Base-by-base conservation (phyloP, 1,140 invertebrate genomes). In the Mamestra configurata region DNA sequence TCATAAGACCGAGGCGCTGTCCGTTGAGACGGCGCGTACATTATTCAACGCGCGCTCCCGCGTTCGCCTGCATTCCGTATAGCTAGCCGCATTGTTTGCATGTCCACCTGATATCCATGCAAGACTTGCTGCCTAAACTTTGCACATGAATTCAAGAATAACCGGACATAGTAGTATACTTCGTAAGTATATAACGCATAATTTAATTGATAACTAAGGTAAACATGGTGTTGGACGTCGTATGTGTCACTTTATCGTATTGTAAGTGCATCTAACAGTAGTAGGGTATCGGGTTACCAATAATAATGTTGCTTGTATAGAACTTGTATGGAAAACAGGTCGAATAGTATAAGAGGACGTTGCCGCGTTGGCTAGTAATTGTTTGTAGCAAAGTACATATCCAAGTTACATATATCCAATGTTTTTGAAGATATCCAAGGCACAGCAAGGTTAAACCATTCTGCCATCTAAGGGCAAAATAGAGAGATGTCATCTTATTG, bases 11-110 rank as follows among this genome's bases (percentile, higher is more conserved):
- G 77, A 76, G 78, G 31, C 68, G 51, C 71, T 83, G 79, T 79
- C 79, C 76, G 55, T 66, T 78, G 78, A 81, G 71, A 78, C 59
- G 51, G 43, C 57, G 68, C 81, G 79, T 89, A 82, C 87, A 89
- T 89, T 89, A 89, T 89, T 89, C 88, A 89, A 84, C 59, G 76
- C 82, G 83, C 79, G 79, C 84, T 82, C 88, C 73, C 68, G 82
- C 84, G 81, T 81, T 71, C 72, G 70, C 68, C 79, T 84, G 84
- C 84, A 89, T 89, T 89, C 87, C 84, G 79, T 70, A 77, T 72
- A 77, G 64, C 70, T 82, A 82, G 64, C 61, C 68, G 82, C 80
- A 84, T 82, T 83, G 77, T 84, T 89, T 85, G 83, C 83, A 82
- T 87, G 84, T 79, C 79, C 82, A 82, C 80, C 82, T 84, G 80